Base-by-base conservation (phyloP, 2,888 invertebrate genomes). In the Dryadula phaetusa region DNA sequence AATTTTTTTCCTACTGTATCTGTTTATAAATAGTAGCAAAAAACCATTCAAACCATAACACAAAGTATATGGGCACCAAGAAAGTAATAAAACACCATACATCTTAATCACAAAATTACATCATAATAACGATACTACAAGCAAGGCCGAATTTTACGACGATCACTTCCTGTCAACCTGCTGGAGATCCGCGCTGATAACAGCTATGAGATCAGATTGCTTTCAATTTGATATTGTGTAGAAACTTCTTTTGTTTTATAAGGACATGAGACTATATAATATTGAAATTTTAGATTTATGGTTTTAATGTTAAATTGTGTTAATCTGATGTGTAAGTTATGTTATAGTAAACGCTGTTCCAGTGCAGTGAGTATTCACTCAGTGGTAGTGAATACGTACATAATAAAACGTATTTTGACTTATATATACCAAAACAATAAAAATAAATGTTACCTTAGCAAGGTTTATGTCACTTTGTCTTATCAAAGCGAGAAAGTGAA, bases 151-250 rank as follows among this genome's bases (percentile, higher is more conserved):
- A 42, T 18, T 65, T 56, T 52, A 69, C 37, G 18, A 64, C 28
- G 8, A 16, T 40, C 4, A 28, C 20, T 46, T 56, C 54, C 46
- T 46, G 20, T 12, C 12, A 22, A 56, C 44, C 20, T 54, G 64
- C 54, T 37, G 42, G 34, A 53, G 44, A 56, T 46, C 8, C 22
- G 3, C 16, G n/a, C 32, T 42, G 54, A 46, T 54, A 53, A 56
- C 54, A 18, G 14, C 20, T 16, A 25, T 64, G 22, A 56, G 46
- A 28, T 64, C 47, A 64, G 54, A 37, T 54, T 64, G 54, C 56
- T 53, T 53, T 32, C 44, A 63, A 63, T 44, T 54, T 52, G 32
- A 44, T 34, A 54, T 63, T 54, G 32, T 54, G 7, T n/a, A n/a
- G 40, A 37, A 49, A 32, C 32, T 1, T 34, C 8, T 14, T 37